Base-by-base conservation (phyloP, 2,888 invertebrate genomes). In the Idaea straminata region DNA sequence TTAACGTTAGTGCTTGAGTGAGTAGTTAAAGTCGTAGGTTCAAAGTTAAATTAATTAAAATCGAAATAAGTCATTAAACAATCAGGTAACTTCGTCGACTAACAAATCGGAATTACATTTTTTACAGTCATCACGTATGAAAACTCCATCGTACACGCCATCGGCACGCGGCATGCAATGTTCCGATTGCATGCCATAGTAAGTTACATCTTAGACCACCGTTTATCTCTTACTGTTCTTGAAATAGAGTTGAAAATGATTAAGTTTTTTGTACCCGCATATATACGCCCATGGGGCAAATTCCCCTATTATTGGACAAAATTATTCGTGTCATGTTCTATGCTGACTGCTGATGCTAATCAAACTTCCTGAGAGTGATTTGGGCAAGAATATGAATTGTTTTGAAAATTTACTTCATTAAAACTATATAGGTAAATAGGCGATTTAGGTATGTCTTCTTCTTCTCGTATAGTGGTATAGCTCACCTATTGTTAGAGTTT, bases 121-220 rank as follows among this genome's bases (percentile, higher is more conserved):
- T 59, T 25, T 59, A 59, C 16, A 34, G 10, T 15, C 16, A 69
- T 78, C 73, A 73, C 64, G 65, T 64, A 62, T 79, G 75, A 68
- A 69, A 67, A 72, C 78, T 69, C 75, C 69, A 65, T 66, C 60
- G 71, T 80, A 86, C 88, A 84, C 76, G 83, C 75, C 77, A 75
- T 77, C 76, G 87, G 86, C 79, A 87, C 84, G 83, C 80, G 77
- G 77, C 78, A 78, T 82, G 83, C 85, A 83, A 83, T 83, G 77
- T 78, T 81, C 78, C 84, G 81, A 83, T 86, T 81, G 86, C 88
- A 84, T 88, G 83, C 86, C 88, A 74, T 88, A 85, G 87, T 87
- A 88, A 61, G 62, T 62, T 59, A 69, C 57, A 61, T 15, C 15
- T 58, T 36, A 34, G 35, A 47, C 15, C 57, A 15, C 63, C 35